These are phyloP conservation scores for Camponotus floridanus DNA, from an alignment of 1,140 invertebrate species.

Conservation along the genomic window DNA sequence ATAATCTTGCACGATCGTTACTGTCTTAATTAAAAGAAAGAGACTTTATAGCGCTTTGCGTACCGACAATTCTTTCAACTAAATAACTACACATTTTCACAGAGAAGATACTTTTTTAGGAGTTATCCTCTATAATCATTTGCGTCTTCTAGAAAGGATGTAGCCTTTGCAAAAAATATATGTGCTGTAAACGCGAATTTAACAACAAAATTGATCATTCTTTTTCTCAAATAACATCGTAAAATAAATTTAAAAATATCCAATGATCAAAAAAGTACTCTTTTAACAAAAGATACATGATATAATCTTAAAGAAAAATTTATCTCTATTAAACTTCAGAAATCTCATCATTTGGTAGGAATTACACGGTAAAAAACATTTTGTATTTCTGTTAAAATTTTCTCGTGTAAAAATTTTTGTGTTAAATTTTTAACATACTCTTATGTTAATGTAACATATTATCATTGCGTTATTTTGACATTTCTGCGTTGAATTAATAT, in stretches of 20 bases:
- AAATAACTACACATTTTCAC: slow-evolving; percentile 2
- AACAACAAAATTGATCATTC: background rate
- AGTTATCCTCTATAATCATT: background rate
- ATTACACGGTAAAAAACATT: background rate
- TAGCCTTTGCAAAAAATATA: background rate
- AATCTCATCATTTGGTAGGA: background rate
- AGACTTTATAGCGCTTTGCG: slow-evolving; percentile 1
- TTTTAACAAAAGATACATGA: background rate
- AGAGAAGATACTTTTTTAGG: background rate
- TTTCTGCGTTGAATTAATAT: too few relatives aligned
- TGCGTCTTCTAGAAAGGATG: background rate
- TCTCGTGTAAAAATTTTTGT: too few relatives aligned
- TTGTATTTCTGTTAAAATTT: too few relatives aligned
- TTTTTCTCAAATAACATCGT: background rate
- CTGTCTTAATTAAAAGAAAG: slow-evolving; percentile 21
- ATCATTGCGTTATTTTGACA: too few relatives aligned
- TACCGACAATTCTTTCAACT: slow-evolving; percentile 32
- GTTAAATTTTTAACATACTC: too few relatives aligned
- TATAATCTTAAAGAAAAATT: background rate
- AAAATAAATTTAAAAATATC: background rate
- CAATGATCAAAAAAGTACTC: background rate
- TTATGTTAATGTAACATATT: too few relatives aligned
- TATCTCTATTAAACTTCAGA: background rate
- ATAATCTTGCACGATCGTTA: slow-evolving; percentile 49
- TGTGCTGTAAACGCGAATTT: background rate